Percentiles rank a stretch among this genome's conserved stretches.
Evolutionary conservation across 2,888 invertebrate species (phyloP).

Genomic region (Phrixothrix hirtus): DNA sequence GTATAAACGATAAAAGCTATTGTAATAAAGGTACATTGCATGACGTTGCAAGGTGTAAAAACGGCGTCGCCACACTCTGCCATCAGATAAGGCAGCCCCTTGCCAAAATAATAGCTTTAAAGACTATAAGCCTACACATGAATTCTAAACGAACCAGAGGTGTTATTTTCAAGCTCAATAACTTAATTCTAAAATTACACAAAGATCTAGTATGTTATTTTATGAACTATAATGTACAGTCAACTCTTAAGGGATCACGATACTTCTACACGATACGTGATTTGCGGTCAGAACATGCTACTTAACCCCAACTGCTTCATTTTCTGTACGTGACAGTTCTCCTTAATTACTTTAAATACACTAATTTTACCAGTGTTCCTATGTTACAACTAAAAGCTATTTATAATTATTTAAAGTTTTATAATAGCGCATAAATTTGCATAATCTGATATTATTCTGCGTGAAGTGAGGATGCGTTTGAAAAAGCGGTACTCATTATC

Average conservation of each 20-base stretch:
- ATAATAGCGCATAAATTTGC: background rate
- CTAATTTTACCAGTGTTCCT: background rate
- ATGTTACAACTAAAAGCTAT: background rate
- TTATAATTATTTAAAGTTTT: conserved; percentile 1
- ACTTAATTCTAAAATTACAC: background rate
- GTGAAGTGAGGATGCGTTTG: too few species aligned
- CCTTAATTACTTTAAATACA: background rate
- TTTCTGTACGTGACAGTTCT: conserved; percentile 9
- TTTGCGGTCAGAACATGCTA: conserved; percentile 4
- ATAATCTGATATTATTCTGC: too few species aligned
- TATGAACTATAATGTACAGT: background rate
- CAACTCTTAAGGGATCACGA: background rate
- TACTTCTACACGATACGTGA: background rate
- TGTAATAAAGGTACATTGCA: too few species aligned
- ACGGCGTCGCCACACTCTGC: background rate
- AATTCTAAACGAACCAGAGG: background rate
- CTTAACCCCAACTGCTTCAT: conserved; percentile 6
- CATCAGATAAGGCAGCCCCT: background rate
- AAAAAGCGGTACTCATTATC: too few species aligned
- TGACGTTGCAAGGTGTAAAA: background rate
- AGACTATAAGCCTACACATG: background rate
- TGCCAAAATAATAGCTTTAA: background rate
- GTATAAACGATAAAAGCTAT: too few species aligned
- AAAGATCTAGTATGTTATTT: background rate
- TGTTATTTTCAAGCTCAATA: background rate